phyloP scores from a whole-genome alignment of 2,797 vertebrate genomes.

The Malacoraja senta region DNA sequence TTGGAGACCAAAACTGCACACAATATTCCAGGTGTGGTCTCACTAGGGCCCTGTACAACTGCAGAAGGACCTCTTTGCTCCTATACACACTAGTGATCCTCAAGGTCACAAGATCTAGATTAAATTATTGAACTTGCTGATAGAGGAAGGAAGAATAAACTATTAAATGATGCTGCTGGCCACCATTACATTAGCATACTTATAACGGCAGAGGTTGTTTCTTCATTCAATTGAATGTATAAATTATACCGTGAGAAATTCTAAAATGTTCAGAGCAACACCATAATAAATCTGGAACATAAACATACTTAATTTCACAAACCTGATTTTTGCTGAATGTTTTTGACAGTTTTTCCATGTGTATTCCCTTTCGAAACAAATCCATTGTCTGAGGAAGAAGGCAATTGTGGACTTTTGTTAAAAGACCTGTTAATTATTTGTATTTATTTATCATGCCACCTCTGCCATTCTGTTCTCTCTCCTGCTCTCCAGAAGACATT shows the following conservation, averaged over 20 bases:
- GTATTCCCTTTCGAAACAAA: constrained; percentile 12
- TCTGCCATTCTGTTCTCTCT: background rate
- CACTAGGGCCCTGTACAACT: too few relatives aligned
- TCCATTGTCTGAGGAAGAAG: background rate
- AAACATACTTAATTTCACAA: constrained; percentile 1
- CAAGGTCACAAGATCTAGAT: background rate
- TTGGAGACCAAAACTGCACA: too few relatives aligned
- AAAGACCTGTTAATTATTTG: background rate
- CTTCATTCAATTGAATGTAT: background rate
- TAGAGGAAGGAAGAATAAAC: background rate
- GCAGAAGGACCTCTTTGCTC: too few relatives aligned
- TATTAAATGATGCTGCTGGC: background rate
- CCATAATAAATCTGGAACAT: background rate
- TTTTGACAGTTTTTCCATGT: background rate
- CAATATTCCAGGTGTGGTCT: too few relatives aligned
- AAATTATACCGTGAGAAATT: background rate
- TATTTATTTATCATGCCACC: background rate
- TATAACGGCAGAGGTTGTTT: background rate
- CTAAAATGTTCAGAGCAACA: background rate
- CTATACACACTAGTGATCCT: background rate
- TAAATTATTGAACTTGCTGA: background rate
- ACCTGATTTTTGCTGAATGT: constrained; percentile 28
- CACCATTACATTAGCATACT: background rate
- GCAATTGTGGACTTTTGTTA: constrained; percentile 4
- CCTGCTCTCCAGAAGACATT: background rate